Base-by-base conservation (phyloP, 2,797 vertebrate genomes). In the Chiroxiphia lanceolata region DNA sequence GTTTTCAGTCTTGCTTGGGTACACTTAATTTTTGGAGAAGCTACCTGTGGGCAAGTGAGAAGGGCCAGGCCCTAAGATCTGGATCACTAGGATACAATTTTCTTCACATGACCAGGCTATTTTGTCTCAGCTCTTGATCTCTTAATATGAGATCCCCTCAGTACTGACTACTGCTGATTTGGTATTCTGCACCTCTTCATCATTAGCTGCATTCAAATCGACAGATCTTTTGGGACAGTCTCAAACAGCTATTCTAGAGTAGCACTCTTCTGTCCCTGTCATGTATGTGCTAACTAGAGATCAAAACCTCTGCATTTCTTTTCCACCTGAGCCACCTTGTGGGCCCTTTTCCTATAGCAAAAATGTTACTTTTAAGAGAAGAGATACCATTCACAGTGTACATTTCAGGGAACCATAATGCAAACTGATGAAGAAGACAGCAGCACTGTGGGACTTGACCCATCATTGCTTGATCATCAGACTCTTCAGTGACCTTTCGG, bases 321-420 rank as follows among this genome's bases (percentile, higher is more conserved):
- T 95, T 91, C 79, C 82, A 88, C 65, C 72, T 96, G 84, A 95
- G 94, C 91, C 94, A 96, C 84, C 95, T 88, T 91, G 91, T 96
- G 96, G 94, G 10, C 79, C 38, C 16, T 95, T 69, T 80, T 76
- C 51, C 76, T 56, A 79, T 53, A 79, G 68, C 94, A 92, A 63
- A 89, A 90, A 29, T 19, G 26, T 13, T 64, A 20, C 47, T 86
- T 83, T 54, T 27, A 45, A 65, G 38, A 33, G 27, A 40, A 79
- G 67, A 84, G 1, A 14, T 31, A 3, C 29, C 12, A 34, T 22
- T 80, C 18, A 7, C 0, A 0, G 25, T 13, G 44, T 57, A 10
- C 6, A 3, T 61, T 75, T 83, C 57, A 68, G 76, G 45, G 85
- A 61, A 68, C 13, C 53, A 13, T 11, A 77, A 19, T 34, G 45